phyloP scores from a whole-genome alignment of 92 coral and sea anemone species.

The Zoanthus gigantus region DNA sequence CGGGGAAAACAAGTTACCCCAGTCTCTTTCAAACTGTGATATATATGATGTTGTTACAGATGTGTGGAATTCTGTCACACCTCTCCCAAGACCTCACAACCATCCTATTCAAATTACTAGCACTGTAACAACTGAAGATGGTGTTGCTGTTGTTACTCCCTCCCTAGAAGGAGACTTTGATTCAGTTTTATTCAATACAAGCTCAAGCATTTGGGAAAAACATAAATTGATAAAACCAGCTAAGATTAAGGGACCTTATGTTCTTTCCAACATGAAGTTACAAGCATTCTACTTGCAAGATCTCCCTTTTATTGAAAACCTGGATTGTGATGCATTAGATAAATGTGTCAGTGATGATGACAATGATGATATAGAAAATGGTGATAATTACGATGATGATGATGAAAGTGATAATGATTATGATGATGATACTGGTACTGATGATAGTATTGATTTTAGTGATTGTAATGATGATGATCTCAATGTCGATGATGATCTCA shows the following conservation, averaged over 20 bases:
- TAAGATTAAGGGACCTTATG: background rate
- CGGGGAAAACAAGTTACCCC: constrained; percentile 25
- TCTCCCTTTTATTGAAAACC: background rate
- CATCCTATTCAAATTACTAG: constrained; percentile 3
- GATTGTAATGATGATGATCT: background rate
- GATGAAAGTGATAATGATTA: background rate
- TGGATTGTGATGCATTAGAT: too few species aligned
- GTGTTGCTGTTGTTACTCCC: constrained; percentile 13
- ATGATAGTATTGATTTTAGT: background rate
- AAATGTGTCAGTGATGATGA: background rate
- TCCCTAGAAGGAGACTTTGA: constrained; percentile 19
- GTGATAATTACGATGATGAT: background rate
- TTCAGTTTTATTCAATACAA: constrained; percentile 3
- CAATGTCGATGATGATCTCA: background rate
- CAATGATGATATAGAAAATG: background rate
- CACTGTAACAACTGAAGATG: background rate
- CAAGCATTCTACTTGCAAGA: constrained; percentile 12
- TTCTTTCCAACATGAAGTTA: constrained; percentile 28
- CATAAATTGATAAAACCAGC: constrained; percentile 10
- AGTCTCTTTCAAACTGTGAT: constrained; percentile 30
- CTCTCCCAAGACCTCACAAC: constrained; percentile 3
- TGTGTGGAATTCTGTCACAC: constrained; percentile 8
- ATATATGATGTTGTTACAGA: constrained; percentile 19
- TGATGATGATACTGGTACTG: background rate
- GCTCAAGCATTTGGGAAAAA: background rate